Evolutionary conservation across 2,797 vertebrate species (phyloP).

Genomic region (Sylvilagus floridanus): DNA sequence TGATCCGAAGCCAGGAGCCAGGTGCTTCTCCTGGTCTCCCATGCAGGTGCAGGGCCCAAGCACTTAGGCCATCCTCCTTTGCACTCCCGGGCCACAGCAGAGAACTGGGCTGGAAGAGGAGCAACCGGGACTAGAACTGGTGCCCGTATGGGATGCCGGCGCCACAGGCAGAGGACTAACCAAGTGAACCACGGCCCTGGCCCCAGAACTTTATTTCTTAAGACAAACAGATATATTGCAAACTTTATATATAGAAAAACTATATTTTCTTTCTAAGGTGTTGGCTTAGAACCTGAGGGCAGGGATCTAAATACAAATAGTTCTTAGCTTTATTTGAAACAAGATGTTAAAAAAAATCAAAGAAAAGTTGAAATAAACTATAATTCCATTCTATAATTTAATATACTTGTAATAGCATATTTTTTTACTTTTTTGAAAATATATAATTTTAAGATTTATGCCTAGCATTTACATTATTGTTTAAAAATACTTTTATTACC

Average conservation of each 20-base stretch:
- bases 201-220: neutral
- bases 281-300: neutral
- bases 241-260: neutral
- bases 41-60: no score
- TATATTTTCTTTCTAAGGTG: neutral
- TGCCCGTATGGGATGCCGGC: no score
- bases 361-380: neutral
- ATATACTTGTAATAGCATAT: neutral
- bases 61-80: no score
- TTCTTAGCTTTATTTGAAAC: constrained; percentile 10
- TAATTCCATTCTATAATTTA: neutral
- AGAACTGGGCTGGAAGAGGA: no score
- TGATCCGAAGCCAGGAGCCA: no score
- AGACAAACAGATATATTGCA: neutral
- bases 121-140: no score
- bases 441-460: constrained; percentile 1
- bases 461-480: neutral
- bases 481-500: neutral
- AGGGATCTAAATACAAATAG: neutral
- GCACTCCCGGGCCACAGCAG: no score
- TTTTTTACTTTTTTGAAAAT: neutral
- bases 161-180: no score
- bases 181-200: no score
- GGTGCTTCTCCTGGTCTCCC: no score
- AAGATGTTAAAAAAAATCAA: neutral